Evolutionary conservation across 2,888 invertebrate species (phyloP).

Genomic region (Diaprepes abbreviatus): DNA sequence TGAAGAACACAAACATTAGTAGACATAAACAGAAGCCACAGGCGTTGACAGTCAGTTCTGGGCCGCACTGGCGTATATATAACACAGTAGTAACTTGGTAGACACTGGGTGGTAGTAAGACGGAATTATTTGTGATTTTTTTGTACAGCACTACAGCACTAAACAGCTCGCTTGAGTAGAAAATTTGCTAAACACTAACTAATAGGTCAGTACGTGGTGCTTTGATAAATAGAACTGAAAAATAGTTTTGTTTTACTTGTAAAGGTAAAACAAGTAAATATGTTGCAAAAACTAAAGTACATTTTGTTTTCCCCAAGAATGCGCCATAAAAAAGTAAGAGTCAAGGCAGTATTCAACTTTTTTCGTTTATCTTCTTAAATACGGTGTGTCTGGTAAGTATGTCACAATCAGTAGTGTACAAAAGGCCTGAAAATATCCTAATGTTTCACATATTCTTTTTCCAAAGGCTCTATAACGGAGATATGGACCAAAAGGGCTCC

Average conservation of each 20-base stretch:
- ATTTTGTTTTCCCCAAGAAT: too few relatives aligned
- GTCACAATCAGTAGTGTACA: too few relatives aligned
- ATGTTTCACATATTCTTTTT: too few relatives aligned
- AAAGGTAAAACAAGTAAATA: too few relatives aligned
- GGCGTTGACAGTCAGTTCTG: conserved; percentile 52
- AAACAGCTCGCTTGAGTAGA: conserved; percentile 48
- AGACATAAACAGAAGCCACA: conserved; percentile 68
- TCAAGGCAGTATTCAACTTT: too few relatives aligned
- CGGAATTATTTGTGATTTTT: conserved; percentile 52
- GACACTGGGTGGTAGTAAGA: conserved; percentile 58
- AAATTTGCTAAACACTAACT: conserved; percentile 45
- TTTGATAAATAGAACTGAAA: conserved; percentile 22
- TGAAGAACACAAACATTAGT: conserved; percentile 61
- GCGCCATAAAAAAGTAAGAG: too few relatives aligned
- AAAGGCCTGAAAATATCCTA: too few relatives aligned
- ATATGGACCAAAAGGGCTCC: too few relatives aligned
- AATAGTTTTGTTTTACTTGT: neutral
- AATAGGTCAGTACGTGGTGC: conserved; percentile 42
- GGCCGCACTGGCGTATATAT: conserved; percentile 41
- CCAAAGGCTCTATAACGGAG: too few relatives aligned
- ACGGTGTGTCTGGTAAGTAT: too few relatives aligned
- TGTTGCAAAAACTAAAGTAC: too few relatives aligned
- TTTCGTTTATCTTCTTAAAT: too few relatives aligned
- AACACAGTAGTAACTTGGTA: conserved; percentile 58
- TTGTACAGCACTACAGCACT: conserved; percentile 59